Evolutionary conservation across 2,888 invertebrate species (phyloP).

Genomic region (Caenorhabditis sp.): DNA sequence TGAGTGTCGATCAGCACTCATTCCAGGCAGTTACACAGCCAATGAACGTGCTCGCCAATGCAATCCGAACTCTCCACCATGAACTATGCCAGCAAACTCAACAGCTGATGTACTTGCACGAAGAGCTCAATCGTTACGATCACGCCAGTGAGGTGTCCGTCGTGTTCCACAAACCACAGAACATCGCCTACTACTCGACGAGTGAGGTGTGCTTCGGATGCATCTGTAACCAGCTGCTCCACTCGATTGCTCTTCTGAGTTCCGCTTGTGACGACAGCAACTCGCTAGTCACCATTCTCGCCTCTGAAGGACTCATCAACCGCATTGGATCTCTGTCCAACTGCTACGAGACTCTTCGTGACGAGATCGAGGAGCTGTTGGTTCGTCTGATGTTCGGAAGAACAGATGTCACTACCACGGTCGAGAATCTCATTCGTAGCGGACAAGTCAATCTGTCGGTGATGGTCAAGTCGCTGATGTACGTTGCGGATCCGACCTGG

Average conservation of each 20-base stretch:
- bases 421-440: slow-evolving; percentile 42
- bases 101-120: slow-evolving; percentile 64
- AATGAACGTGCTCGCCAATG: slow-evolving; percentile 17
- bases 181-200: slow-evolving; percentile 57
- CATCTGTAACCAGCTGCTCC: slow-evolving; percentile 93
- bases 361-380: slow-evolving; percentile 62
- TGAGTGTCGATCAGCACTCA: slow-evolving; percentile 1
- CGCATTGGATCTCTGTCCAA: slow-evolving; percentile 28
- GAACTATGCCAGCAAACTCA: slow-evolving; percentile 64
- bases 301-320: slow-evolving; percentile 9
- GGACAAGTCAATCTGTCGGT: slow-evolving; percentile 45
- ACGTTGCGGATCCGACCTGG: slow-evolving; percentile 65
- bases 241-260: slow-evolving; percentile 92
- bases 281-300: slow-evolving; percentile 10
- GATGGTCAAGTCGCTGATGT: slow-evolving; percentile 59
- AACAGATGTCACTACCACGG: slow-evolving; percentile 36
- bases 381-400: slow-evolving; percentile 62
- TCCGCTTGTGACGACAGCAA: slow-evolving; percentile 63
- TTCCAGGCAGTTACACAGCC: slow-evolving; percentile 30
- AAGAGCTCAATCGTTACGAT: slow-evolving; percentile 68
- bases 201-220: slow-evolving; percentile 85
- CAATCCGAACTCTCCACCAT: slow-evolving; percentile 72
- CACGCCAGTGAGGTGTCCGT: slow-evolving; percentile 33
- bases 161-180: slow-evolving; percentile 42
- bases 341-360: slow-evolving; percentile 51